Percentiles rank a stretch among this genome's conserved stretches.
Conservation (phyloP, 2,797 vertebrate species). For the Chaunax sp. region DNA sequence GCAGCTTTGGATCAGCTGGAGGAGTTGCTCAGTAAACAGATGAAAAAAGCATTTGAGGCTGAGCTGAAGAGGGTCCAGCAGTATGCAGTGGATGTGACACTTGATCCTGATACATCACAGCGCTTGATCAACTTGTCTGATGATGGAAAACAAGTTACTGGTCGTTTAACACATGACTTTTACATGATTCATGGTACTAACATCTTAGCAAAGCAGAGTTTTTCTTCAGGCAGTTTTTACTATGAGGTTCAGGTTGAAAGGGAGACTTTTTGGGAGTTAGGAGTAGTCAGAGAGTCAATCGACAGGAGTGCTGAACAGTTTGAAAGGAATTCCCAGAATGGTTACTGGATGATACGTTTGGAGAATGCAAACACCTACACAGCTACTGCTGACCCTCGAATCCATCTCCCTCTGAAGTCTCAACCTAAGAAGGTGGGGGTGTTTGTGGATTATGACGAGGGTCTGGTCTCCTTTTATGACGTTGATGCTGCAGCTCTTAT, state of each 20-base stretch:
- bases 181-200: too few species aligned
- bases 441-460: not conserved
- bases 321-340: not conserved
- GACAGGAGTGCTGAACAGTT: too few species aligned
- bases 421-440: not conserved
- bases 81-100: too few species aligned
- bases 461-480: conserved; percentile 2
- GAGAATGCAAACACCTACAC: not conserved
- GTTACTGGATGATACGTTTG: not conserved
- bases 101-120: too few species aligned
- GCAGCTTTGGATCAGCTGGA: too few species aligned
- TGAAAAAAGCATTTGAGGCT: too few species aligned
- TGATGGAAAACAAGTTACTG: not conserved
- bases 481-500: not conserved
- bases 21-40: too few species aligned
- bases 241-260: too few species aligned
- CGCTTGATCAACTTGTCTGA: not conserved
- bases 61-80: too few species aligned
- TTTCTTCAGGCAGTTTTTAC: not conserved
- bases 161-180: too few species aligned
- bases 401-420: not conserved
- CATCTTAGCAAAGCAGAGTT: not conserved
- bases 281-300: not conserved
- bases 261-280: not conserved
- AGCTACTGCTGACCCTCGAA: not conserved